Base-by-base conservation (phyloP, 2,797 vertebrate genomes). In the Buphagus erythrorhynchus region DNA sequence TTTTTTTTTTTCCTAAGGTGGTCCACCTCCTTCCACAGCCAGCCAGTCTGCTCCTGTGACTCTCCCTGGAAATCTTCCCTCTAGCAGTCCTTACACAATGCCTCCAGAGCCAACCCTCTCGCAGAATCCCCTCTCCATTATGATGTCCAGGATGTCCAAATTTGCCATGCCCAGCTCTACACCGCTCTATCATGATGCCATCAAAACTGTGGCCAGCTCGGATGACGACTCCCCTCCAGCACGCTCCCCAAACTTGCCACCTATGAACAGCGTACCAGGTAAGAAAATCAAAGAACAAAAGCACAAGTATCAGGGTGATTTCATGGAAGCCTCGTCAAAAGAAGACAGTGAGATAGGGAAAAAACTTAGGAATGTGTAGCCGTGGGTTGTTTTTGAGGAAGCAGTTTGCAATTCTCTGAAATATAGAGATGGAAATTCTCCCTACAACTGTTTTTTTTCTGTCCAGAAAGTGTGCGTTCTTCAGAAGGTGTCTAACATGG, bases 121-220 rank as follows among this genome's bases (percentile, higher is more conserved):
- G 92, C 99, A 99, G 98, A 99, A 99, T 94, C 99, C 99, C 28
- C 99, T 99, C 67, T 99, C 99, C 84, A 99, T 99, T 92, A 99
- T 99, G 99, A 99, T 99, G 99, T 99, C 99, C 84, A 99, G 99
- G 93, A 99, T 99, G 99, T 99, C 99, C 95, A 99, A 99, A 98
- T 99, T 99, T 96, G 99, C 99, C 76, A 99, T 99, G 99, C 99
- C 99, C 91, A 99, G 99, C 97, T 99, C 99, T 65, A 99, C 99
- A 74, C 99, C 99, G 0, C 98, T 99, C n/a, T 99, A 99, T 98
- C 99, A 99, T 1, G 99, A 99, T 93, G 99, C 99, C 98, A 99
- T 99, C 98, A 99, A 99, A 98, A 99, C 99, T 20, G 99, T 99
- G 96, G 99, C 99, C 95, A 99, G 99, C 97, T 99, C 99, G 1